A percentile compares a stretch with the other conserved stretches of the same genome.
These are phyloP conservation scores for Indicator indicator DNA, from an alignment of 2,113 vertebrate genomes.

Conservation along the genomic window DNA sequence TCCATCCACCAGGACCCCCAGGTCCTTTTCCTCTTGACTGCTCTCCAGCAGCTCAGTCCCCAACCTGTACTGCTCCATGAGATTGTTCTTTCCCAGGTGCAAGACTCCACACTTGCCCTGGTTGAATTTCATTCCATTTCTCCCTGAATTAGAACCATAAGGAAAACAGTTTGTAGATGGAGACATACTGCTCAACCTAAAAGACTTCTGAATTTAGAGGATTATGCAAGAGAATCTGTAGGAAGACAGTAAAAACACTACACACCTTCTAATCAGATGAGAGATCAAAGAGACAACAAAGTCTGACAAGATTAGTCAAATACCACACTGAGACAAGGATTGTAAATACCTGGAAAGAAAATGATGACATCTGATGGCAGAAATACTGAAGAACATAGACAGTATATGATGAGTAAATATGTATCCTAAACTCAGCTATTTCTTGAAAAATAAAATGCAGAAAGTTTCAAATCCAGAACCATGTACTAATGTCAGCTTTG, in stretches of 20 bases:
- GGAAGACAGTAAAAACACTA: background rate
- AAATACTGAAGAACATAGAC: background rate
- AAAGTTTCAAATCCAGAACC: background rate
- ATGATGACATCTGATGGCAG: background rate
- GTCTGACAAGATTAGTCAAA: constrained; percentile 9
- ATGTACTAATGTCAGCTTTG: background rate
- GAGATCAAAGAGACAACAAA: constrained; percentile 1
- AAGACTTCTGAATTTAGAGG: background rate
- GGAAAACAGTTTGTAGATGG: background rate
- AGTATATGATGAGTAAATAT: background rate
- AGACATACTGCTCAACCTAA: background rate
- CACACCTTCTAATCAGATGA: background rate
- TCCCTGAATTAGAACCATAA: background rate
- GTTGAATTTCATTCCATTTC: too few relatives aligned
- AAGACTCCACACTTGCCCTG: too few relatives aligned
- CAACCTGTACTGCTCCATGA: too few relatives aligned
- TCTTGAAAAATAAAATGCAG: background rate
- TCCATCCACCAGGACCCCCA: too few relatives aligned
- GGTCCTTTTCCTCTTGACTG: too few relatives aligned
- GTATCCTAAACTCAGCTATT: background rate
- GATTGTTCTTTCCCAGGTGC: too few relatives aligned
- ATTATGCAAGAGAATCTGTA: background rate
- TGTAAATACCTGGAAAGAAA: constrained; percentile 5
- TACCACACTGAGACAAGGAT: background rate
- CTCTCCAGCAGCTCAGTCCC: too few relatives aligned